Conservation (phyloP, 2,797 vertebrate species). For the Characodon lateralis region DNA sequence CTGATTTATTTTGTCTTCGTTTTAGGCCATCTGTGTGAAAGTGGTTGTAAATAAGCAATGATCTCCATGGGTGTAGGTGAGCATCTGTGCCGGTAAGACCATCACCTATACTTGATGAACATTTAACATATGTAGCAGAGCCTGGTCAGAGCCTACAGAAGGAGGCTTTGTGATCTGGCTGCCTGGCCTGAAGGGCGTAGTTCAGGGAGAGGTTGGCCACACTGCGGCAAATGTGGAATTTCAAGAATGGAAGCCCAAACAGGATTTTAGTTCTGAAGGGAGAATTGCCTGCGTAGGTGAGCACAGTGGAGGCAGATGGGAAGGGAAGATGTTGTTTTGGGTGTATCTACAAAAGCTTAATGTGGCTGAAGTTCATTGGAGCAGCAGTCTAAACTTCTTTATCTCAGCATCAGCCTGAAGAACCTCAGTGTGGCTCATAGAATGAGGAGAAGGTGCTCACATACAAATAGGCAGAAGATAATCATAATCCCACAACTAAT, state of each 20-base stretch:
- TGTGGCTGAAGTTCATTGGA: background rate
- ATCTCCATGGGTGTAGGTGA: background rate
- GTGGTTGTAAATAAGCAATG: background rate
- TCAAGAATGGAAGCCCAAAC: conserved; percentile 77
- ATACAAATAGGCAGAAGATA: conserved; percentile 10
- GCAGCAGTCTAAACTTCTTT: background rate
- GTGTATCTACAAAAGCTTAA: background rate
- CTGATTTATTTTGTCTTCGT: background rate
- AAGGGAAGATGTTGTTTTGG: conserved; percentile 1
- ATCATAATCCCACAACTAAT: conserved; percentile 26
- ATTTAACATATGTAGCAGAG: conserved; percentile 12
- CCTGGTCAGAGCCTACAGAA: conserved; percentile 46
- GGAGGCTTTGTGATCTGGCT: conserved; percentile 74
- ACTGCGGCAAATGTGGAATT: conserved; percentile 79
- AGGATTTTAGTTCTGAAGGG: conserved; percentile 51
- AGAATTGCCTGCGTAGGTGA: conserved; percentile 53
- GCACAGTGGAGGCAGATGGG: background rate
- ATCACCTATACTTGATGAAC: background rate
- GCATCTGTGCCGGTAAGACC: background rate
- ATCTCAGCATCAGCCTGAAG: background rate
- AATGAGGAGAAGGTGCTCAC: conserved; percentile 19
- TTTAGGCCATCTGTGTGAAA: background rate
- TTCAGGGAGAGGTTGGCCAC: conserved; percentile 76
- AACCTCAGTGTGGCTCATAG: conserved; percentile 4
- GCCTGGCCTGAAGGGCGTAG: conserved; percentile 56